Percentiles rank a stretch among this genome's conserved stretches.
Evolutionary conservation across 2,888 invertebrate species (phyloP).

Genomic region (Hedya salicella): DNA sequence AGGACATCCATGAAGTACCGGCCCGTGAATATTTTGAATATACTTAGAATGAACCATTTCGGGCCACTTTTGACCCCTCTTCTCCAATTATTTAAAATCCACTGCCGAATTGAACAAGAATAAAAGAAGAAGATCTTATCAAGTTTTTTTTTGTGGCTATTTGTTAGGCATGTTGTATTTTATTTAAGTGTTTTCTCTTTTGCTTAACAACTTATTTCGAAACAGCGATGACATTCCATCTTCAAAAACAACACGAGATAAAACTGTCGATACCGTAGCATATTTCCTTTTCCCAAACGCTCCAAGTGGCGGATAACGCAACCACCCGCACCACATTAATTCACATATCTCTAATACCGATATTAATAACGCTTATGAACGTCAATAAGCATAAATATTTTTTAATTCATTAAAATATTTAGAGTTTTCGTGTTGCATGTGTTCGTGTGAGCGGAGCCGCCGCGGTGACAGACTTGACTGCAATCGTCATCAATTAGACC

Average conservation of each 20-base stretch:
- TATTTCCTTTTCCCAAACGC: slow-evolving; percentile 34
- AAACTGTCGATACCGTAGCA: slow-evolving; percentile 30
- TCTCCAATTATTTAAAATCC: no score
- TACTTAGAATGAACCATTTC: no score
- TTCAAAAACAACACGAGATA: slow-evolving; percentile 23
- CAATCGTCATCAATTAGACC: slow-evolving; percentile 61
- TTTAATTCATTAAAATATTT: slow-evolving; percentile 45
- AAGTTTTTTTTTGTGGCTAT: no score
- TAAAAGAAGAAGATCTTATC: no score
- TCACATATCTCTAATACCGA: slow-evolving; percentile 37
- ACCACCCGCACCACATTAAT: slow-evolving; percentile 36
- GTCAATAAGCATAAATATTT: slow-evolving; percentile 28
- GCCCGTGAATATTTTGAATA: no score
- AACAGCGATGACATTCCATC: slow-evolving; percentile 14
- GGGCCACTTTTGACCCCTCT: no score
- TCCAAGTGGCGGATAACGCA: slow-evolving; percentile 29
- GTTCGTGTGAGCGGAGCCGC: slow-evolving; percentile 60
- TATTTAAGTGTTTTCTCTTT: no score
- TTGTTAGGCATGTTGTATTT: no score
- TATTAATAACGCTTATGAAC: slow-evolving; percentile 37
- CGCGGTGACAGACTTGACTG: slow-evolving; percentile 55
- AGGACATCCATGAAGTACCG: no score
- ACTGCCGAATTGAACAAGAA: no score
- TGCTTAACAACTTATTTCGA: not conserved
- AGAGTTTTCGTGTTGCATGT: slow-evolving; percentile 51